Percentiles rank a stretch among this genome's conserved stretches.
These are phyloP conservation scores for Agrotis ipsilon DNA, from an alignment of 2,888 invertebrate genomes.

Conservation along the genomic window DNA sequence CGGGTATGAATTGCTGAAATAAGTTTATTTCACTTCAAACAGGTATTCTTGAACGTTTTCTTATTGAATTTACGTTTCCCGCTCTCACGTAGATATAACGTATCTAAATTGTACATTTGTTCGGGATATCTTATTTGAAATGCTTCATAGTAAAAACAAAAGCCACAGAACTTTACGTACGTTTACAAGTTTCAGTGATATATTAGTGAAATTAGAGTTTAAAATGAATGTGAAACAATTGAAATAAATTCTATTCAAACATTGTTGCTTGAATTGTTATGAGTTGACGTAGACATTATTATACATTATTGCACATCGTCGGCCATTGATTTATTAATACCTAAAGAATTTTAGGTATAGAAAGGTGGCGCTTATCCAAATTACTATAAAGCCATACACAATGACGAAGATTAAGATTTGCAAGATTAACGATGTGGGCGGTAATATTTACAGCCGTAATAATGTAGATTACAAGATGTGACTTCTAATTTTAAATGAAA, in stretches of 20 bases:
- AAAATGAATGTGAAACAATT: constrained; percentile 13
- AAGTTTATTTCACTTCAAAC: constrained; percentile 58
- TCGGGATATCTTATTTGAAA: constrained; percentile 1
- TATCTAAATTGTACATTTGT: constrained; percentile 19
- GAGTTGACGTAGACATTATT: constrained; percentile 33
- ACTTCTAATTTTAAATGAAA: constrained; percentile 23
- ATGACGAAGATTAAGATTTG: constrained; percentile 25
- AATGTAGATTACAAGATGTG: constrained; percentile 20
- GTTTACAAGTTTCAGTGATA: constrained; percentile 6
- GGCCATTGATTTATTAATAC: constrained; percentile 45
- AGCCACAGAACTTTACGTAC: background rate
- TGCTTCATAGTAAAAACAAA: constrained; percentile 10
- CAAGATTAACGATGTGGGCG: constrained; percentile 23
- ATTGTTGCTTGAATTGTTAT: constrained; percentile 17
- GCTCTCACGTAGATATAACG: constrained; percentile 6
- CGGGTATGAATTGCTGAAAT: constrained; percentile 51
- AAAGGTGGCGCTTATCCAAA: constrained; percentile 42
- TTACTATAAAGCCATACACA: constrained; percentile 15
- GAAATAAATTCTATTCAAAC: constrained; percentile 29
- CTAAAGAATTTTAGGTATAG: constrained; percentile 1
- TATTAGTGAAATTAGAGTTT: constrained; percentile 26
- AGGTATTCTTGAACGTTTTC: constrained; percentile 44
- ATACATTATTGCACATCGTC: constrained; percentile 34
- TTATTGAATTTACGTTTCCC: constrained; percentile 49
- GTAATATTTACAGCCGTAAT: constrained; percentile 20